Percentiles rank a stretch among this genome's conserved stretches.
Evolutionary conservation across 35 echinoderm and acorn worm genomes (phyloP).

Genomic region (Apostichopus japonicus): DNA sequence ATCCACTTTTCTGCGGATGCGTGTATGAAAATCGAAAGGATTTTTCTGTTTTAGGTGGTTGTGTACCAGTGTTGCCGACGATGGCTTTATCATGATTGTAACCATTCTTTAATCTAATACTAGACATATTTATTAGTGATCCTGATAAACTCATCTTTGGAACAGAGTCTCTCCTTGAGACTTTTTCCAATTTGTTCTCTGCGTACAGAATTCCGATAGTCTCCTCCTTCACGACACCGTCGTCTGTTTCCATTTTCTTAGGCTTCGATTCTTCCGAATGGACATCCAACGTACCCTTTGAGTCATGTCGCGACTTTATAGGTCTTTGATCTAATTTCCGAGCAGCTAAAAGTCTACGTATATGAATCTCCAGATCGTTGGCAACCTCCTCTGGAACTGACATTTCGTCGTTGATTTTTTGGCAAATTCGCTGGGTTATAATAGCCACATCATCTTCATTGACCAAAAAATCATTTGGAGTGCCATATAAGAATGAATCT

Average conservation of each 20-base stretch:
- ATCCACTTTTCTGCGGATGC: background rate
- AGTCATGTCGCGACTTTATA: background rate
- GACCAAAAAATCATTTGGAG: background rate
- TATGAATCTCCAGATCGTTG: conserved; percentile 5
- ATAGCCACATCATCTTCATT: background rate
- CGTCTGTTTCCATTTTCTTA: background rate
- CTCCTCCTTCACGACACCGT: background rate
- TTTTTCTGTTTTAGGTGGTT: background rate
- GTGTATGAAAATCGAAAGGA: conserved; percentile 28
- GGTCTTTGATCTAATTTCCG: background rate
- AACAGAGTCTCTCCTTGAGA: background rate
- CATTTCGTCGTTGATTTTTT: conserved; percentile 22
- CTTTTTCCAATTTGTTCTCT: background rate
- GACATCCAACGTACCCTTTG: background rate
- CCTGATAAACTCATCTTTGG: background rate
- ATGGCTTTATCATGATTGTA: background rate
- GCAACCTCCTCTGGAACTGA: background rate
- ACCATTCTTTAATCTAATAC: background rate
- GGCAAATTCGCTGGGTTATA: background rate
- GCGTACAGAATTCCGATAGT: background rate
- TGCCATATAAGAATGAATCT: background rate
- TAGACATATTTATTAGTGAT: conserved; percentile 3
- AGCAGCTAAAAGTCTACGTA: conserved; percentile 20
- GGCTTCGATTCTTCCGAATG: background rate
- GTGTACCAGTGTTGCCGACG: background rate